Base-by-base conservation (phyloP, 2,113 vertebrate genomes). In the Antechinus stuartii region DNA sequence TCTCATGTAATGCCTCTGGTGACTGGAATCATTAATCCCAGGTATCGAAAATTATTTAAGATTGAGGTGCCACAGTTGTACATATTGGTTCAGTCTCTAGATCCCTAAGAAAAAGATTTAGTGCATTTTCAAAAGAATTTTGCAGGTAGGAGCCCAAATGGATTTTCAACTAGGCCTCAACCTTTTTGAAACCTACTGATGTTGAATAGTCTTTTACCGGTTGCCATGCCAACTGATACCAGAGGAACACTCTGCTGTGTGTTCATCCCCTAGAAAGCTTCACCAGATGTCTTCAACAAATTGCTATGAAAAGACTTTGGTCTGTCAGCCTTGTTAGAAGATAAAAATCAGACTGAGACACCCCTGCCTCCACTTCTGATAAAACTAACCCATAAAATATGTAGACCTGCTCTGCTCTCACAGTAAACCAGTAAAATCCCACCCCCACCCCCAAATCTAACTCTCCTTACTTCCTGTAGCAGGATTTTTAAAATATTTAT, bases 201-300 rank as follows among this genome's bases (percentile, higher is more conserved):
- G 98, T 98, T 99, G 99, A 99, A 99, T 99, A 99, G 99, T 99
- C 99, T 99, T 98, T 99, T 99, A 99, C 99, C 98, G 98, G 99
- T 99, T 99, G 99, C 99, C 99, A 99, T 99, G 99, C 99, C 99
- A 99, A 99, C 99, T 97, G 98, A 99, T 98, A 99, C 99, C 98
- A 99, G 98, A 99, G 99, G 99, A 99, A 99, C 99, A 99, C 99
- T 99, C 98, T 98, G 98, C 98, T 97, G 99, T 98, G 98, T 98
- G 98, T 98, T 99, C 98, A 99, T 99, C 98, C 98, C 98, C 98
- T 98, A 99, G 99, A 99, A 99, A 99, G 99, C 99, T 99, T 99
- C 99, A 99, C 99, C 99, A 99, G 99, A 99, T 99, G 99, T 99
- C 99, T 99, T 99, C 99, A 99, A 99, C 99, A 99, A 99, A 99